Base-by-base conservation (phyloP, 2,888 invertebrate genomes). In the Lymantria dispar region DNA sequence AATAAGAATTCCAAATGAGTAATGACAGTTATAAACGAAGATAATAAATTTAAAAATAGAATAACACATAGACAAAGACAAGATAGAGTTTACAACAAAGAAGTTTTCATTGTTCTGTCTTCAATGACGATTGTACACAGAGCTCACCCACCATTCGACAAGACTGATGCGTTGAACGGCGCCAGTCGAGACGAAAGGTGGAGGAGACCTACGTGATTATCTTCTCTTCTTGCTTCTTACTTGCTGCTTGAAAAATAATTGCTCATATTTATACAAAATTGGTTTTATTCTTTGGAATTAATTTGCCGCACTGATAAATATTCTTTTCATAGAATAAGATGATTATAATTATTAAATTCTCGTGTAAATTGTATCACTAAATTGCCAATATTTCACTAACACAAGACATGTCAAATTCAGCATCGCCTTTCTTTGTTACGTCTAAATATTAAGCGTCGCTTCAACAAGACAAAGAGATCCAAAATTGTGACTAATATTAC, bases 111-210 rank as follows among this genome's bases (percentile, higher is more conserved):
- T 55, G 59, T 8, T 56, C 5, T 47, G 60, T 62, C 58, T 60
- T 47, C 11, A 14, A 33, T 57, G 76, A 56, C 56, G 67, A 14
- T 22, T 36, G 33, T 37, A 69, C 81, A 58, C 73, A 63, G 52
- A 72, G 76, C 82, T 57, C 47, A 89, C 89, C 89, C 89, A 89
- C 89, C 89, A 89, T 89, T 89, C 89, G 89, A 89, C 89, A 89
- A 89, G 89, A 89, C 89, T 89, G 89, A 89, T 63, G 84, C 74
- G 48, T 54, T 53, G 30, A 37, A 56, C 71, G 61, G 78, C 87
- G 71, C 54, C 68, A 85, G 87, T 87, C 89, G 54, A 84, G 88
- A 71, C 72, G 81, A 87, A 87, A 56, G 83, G 63, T 66, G 85
- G 87, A 66, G 54, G 41, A 66, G 77, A 74, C 64, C 50, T 51